Evolutionary conservation across 2,113 vertebrate genomes (phyloP).

Genomic region (Poeciliopsis turrubarensis): DNA sequence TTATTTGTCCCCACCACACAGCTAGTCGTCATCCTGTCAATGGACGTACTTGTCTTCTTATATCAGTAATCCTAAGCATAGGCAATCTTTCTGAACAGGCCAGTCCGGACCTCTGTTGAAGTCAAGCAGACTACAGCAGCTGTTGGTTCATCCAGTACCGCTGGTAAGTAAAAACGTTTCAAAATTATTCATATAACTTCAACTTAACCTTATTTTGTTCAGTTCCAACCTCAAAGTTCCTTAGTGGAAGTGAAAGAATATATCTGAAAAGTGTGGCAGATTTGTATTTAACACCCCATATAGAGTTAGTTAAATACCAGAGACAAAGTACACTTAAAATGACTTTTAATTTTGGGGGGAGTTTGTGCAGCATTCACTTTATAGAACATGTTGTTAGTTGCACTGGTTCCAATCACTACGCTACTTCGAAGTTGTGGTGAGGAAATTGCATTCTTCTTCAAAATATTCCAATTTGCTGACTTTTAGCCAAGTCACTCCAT

Average conservation of each 20-base stretch:
- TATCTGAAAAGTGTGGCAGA: too few species aligned
- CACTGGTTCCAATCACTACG: neutral
- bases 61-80: constrained; percentile 54
- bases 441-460: neutral
- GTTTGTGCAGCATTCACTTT: neutral
- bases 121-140: constrained; percentile 65
- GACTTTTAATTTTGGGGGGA: neutral
- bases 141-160: constrained; percentile 50
- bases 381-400: neutral
- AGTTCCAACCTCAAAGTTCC: neutral
- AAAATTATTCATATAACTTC: neutral
- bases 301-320: neutral
- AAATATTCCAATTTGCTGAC: neutral
- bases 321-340: neutral
- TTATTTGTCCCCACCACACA: constrained; percentile 16
- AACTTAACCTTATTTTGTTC: neutral
- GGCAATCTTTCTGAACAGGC: constrained; percentile 74
- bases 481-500: neutral
- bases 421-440: neutral
- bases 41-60: constrained; percentile 31
- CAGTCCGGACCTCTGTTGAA: constrained; percentile 68
- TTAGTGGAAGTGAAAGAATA: too few species aligned
- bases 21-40: constrained; percentile 28
- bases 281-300: too few species aligned
- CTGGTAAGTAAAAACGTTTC: constrained; percentile 62